Evolutionary conservation across 30 jellyfish, hydroid and myxozoan species (phyloP), one percentile per base, ranked within the genome.

Genomic region (Rhopilema esculentum): DNA sequence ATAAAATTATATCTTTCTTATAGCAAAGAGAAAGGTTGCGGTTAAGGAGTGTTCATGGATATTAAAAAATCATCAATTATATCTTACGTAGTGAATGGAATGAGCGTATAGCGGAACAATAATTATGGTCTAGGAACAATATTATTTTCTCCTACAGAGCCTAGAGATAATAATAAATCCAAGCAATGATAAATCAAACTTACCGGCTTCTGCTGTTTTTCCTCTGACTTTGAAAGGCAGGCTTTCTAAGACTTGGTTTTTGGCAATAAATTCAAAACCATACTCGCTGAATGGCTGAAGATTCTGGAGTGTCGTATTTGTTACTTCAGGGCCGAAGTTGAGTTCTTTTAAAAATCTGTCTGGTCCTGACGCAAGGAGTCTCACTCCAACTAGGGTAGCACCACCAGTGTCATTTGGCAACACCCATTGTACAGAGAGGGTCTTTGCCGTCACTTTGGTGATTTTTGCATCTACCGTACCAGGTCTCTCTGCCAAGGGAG

Each of bases 341-440:
- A 8, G 0, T 1, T 15, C n/a, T 30, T 68, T 40, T 0, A 27
- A 70, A 26, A 21, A 20, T 16, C 79, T 78, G 0, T 25, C 49
- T 22, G 78, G 51, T n/a, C 33, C 74, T 23, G 65, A 22, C 4
- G 22, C 62, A 1, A 8, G 25, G 8, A 83, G 23, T n/a, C 72
- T 50, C 49, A 72, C 71, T 18, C 50, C 69, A 27, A 63, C 81
- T 49, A 77, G 28, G 49, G 40, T 28, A 31, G 88, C 83, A 20
- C 91, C 91, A 0, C 98, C 98, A 17, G 88, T 82, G 64, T 92
- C 89, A 22, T 71, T 49, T 15, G 97, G 95, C 26, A 82, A 67
- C 27, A 20, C 63, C 88, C 87, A 76, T 25, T 18, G 49, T 57
- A 87, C 15, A 9, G 64, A 17, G 9, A 73, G 67, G n/a, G 95